Evolutionary conservation across 2,888 invertebrate genomes (phyloP).

Genomic region (Microplitis manilae): DNA sequence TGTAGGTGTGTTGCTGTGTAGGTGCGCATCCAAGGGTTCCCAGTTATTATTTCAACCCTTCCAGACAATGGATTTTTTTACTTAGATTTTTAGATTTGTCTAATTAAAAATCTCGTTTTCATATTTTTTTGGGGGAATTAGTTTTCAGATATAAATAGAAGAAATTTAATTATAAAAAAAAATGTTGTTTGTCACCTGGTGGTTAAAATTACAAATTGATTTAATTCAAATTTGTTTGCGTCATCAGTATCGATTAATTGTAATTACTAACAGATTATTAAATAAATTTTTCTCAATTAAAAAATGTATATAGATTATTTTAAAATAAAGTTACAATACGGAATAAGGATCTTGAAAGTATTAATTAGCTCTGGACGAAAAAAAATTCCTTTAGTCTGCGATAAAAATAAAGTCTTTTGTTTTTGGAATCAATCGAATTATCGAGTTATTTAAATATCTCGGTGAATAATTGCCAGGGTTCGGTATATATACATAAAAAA

Average conservation of each 20-base stretch:
- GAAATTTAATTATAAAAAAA: no score
- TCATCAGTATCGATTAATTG: no score
- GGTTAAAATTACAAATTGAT: no score
- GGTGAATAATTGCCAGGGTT: constrained; percentile 35
- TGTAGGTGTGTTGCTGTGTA: background rate
- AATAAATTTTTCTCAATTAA: background rate
- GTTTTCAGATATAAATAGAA: no score
- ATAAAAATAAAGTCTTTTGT: background rate
- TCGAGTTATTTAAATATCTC: constrained; percentile 49
- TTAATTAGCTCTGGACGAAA: constrained; percentile 47
- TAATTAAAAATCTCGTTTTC: background rate
- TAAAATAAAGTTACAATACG: background rate
- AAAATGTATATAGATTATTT: background rate
- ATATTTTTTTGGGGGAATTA: no score
- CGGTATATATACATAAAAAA: constrained; percentile 8
- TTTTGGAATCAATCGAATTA: constrained; percentile 48
- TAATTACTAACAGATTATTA: no score
- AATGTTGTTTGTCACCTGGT: no score
- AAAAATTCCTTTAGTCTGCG: constrained; percentile 3
- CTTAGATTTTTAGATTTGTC: background rate
- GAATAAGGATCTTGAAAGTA: background rate
- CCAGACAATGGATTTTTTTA: background rate
- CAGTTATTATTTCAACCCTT: background rate
- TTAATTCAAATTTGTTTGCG: no score
- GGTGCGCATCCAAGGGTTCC: background rate